A percentile compares a stretch with the other conserved stretches of the same genome.
phyloP scores from a whole-genome alignment of 2,113 vertebrate genomes.

The Haemorhous mexicanus region DNA sequence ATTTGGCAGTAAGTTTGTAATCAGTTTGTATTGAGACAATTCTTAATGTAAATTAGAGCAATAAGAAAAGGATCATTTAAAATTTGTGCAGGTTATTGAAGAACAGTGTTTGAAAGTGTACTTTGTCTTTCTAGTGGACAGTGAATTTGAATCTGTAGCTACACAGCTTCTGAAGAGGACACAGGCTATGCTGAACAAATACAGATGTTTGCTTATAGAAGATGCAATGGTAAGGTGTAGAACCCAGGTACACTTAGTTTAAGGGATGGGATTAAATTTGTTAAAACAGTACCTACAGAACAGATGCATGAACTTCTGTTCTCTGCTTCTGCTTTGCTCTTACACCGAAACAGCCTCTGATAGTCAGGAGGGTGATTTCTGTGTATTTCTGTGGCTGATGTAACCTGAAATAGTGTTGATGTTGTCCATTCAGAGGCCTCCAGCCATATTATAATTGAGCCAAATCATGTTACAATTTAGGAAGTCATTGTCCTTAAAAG shows the following conservation, averaged over 20 bases:
- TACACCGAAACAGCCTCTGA: neutral
- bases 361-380: neutral
- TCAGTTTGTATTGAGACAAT: neutral
- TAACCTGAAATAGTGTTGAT: neutral
- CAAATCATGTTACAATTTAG: neutral
- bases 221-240: constrained; percentile 87
- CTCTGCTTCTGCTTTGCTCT: neutral
- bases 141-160: constrained; percentile 90
- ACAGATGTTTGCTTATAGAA: constrained; percentile 92
- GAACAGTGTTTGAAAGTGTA: neutral
- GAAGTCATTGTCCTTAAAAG: neutral
- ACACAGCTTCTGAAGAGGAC: constrained; percentile 91
- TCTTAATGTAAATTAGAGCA: neutral
- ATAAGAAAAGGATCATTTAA: neutral
- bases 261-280: neutral
- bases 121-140: constrained; percentile 82
- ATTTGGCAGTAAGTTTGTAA: neutral
- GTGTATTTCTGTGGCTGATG: neutral
- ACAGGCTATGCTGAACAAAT: constrained; percentile 95
- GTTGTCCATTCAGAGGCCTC: neutral
- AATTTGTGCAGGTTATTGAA: neutral
- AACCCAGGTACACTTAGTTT: neutral
- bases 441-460: neutral
- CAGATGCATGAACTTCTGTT: neutral
- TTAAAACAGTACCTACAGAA: neutral